A percentile compares a stretch with the other conserved stretches of the same genome.
phyloP scores from a whole-genome alignment of 2,113 vertebrate species.

The Ariopsis seemanni region DNA sequence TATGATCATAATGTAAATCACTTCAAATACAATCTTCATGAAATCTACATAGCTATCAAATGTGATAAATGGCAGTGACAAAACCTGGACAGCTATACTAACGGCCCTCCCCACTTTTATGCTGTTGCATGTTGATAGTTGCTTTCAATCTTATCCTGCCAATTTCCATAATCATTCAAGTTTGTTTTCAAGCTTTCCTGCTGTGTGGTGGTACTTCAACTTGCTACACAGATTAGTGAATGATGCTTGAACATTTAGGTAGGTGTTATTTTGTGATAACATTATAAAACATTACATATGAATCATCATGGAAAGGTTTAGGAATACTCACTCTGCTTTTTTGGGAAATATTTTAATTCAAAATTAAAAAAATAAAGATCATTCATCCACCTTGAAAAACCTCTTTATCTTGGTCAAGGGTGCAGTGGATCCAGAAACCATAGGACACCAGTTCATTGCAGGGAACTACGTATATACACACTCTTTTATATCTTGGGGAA shows the following conservation, averaged over 20 bases:
- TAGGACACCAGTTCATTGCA: neutral
- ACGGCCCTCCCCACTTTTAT: neutral
- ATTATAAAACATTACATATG: neutral
- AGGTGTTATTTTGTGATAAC: neutral
- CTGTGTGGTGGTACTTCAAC: neutral
- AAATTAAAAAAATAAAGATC: neutral
- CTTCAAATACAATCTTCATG: slow-evolving; percentile 1
- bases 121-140: neutral
- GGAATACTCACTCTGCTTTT: neutral
- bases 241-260: neutral
- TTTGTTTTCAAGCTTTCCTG: neutral
- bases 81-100: neutral
- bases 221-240: neutral
- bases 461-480: neutral
- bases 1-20: neutral
- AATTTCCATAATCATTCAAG: neutral
- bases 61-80: slow-evolving; percentile 6
- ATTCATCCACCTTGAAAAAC: neutral
- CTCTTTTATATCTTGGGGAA: neutral
- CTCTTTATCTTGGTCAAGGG: neutral
- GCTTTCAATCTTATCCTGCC: neutral
- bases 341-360: neutral
- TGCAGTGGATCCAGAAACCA: neutral
- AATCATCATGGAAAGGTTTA: neutral
- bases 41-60: slow-evolving; percentile 4